Evolutionary conservation across 2,888 invertebrate genomes (phyloP).

Genomic region (Drosophila kanekoi): DNA sequence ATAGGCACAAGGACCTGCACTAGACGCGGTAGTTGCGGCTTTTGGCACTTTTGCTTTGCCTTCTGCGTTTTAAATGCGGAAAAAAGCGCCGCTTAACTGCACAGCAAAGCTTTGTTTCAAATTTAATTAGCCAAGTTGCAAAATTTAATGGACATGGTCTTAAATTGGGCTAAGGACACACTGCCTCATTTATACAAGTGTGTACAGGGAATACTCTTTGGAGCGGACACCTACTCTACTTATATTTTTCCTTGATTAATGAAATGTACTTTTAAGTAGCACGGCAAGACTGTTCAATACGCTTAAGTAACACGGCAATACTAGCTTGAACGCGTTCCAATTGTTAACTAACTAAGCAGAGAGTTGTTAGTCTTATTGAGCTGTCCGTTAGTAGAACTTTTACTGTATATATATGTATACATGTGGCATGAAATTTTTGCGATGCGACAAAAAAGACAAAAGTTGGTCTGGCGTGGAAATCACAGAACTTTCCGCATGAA

Average conservation of each 20-base stretch:
- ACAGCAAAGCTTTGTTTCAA: constrained; percentile 24
- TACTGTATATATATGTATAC: not conserved
- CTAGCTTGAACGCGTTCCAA: no score
- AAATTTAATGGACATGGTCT: constrained; percentile 4
- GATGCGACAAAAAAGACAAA: constrained; percentile 39
- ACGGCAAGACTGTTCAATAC: no score
- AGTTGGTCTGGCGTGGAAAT: constrained; percentile 62
- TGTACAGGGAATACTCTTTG: no score
- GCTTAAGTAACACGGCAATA: no score
- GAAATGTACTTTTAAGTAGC: no score
- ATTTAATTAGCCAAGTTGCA: constrained; percentile 34
- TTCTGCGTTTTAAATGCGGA: constrained; percentile 6
- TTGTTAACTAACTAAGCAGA: no score
- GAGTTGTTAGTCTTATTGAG: no score
- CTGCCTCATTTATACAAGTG: constrained; percentile 1
- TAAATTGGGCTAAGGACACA: constrained; percentile 3
- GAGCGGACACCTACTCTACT: no score
- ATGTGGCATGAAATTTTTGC: not conserved
- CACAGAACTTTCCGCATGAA: constrained; percentile 53
- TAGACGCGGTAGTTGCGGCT: constrained; percentile 52
- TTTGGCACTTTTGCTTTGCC: constrained; percentile 41
- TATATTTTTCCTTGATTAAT: no score
- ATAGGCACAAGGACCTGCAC: constrained; percentile 63
- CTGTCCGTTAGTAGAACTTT: no score
- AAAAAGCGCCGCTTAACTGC: constrained; percentile 20